These are phyloP conservation scores for Diorhabda carinulata DNA, from an alignment of 1,140 invertebrate genomes.

Conservation along the genomic window DNA sequence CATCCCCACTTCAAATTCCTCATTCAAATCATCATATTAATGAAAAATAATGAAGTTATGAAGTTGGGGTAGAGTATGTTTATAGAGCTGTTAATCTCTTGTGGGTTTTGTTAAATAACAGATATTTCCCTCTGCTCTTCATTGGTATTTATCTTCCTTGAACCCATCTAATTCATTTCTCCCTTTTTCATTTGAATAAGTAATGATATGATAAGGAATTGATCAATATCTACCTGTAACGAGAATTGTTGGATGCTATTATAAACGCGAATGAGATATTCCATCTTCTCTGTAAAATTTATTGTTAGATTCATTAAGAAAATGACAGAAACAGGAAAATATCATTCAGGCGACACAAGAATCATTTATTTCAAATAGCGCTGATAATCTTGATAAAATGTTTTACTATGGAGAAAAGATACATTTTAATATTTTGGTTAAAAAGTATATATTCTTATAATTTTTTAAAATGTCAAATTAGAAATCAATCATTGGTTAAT, in stretches of 20 bases:
- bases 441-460: too few relatives aligned
- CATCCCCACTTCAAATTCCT: too few relatives aligned
- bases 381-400: too few relatives aligned
- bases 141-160: background rate
- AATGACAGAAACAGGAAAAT: too few relatives aligned
- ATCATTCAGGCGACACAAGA: too few relatives aligned
- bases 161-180: background rate
- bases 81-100: background rate
- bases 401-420: too few relatives aligned
- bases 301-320: too few relatives aligned
- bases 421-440: too few relatives aligned
- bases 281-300: too few relatives aligned
- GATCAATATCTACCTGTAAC: background rate
- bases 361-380: too few relatives aligned
- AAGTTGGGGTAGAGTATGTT: background rate
- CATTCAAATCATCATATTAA: background rate
- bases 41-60: background rate
- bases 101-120: constrained; percentile 2
- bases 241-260: background rate
- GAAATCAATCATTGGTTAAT: too few relatives aligned
- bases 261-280: background rate
- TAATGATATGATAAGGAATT: background rate
- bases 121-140: background rate
- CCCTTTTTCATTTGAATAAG: constrained; percentile 2
- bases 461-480: too few relatives aligned